Evolutionary conservation across 2,888 invertebrate genomes (phyloP).

Genomic region (Drosophila mettleri): DNA sequence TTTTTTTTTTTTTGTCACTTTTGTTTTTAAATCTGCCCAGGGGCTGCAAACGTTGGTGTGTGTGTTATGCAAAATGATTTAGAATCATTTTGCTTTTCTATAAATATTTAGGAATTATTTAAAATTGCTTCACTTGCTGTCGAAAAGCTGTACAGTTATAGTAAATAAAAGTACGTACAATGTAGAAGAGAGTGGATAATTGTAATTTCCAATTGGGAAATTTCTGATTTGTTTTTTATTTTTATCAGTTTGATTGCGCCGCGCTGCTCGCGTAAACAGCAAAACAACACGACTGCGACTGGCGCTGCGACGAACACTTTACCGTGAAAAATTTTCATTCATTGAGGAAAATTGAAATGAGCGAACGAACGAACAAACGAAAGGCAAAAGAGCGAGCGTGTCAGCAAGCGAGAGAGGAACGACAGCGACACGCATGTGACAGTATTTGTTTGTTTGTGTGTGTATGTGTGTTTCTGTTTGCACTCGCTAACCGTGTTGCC

Average conservation of each 20-base stretch:
- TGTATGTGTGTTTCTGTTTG: conserved; percentile 13
- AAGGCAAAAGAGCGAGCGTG: conserved; percentile 12
- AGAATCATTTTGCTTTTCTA: conserved; percentile 45
- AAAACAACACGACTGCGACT: conserved; percentile 55
- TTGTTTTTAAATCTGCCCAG: conserved; percentile 63
- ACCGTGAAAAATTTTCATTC: conserved; percentile 80
- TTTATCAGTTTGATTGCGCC: conserved; percentile 41
- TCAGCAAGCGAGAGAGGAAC: conserved; percentile 15
- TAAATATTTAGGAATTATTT: conserved; percentile 51
- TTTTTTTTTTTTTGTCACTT: conserved; percentile 48
- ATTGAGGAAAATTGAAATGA: conserved; percentile 81
- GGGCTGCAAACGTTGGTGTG: conserved; percentile 57
- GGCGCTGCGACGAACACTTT: conserved; percentile 55
- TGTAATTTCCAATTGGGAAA: conserved; percentile 24
- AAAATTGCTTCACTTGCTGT: conserved; percentile 20
- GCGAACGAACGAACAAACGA: conserved; percentile 43
- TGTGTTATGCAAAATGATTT: conserved; percentile 73
- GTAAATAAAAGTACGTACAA: conserved; percentile 20
- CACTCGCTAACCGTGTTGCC: conserved; percentile 62
- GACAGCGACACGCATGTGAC: conserved; percentile 38
- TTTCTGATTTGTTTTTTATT: conserved; percentile 15
- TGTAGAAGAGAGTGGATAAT: conserved; percentile 7
- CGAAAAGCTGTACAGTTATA: conserved; percentile 12
- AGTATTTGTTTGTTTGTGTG: conserved; percentile 21
- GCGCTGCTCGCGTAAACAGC: conserved; percentile 60